Evolutionary conservation across 2,113 vertebrate genomes (phyloP), one percentile per base, ranked within the genome.

Genomic region (Panurus biarmicus): DNA sequence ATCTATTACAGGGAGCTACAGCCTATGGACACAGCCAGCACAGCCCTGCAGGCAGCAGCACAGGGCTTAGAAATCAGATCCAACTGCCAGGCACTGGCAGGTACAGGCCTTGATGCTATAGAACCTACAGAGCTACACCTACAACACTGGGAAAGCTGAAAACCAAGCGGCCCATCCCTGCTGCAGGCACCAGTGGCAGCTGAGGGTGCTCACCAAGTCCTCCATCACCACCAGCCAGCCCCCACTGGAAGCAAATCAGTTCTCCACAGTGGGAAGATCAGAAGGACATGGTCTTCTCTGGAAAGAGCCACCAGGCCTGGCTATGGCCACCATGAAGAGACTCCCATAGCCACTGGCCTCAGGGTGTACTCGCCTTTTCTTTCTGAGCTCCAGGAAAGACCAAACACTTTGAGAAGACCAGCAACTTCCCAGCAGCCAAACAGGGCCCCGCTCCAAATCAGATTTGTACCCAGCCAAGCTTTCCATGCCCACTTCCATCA

Each of bases 1-100:
- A 83, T 93, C 78, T 47, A 91, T 94, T 80, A 92, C 21, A 62
- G 22, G 64, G 54, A 93, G 61, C 87, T 31, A 38, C 87, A 94
- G 66, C 36, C 35, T 10, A 7, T 5, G 11, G 75, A 26, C 50
- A 50, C 28, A 29, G 17, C 36, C 44, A 26, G 60, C 31, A 36
- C 48, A 67, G 86, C 57, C 65, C 91, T 42, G 69, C 85, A 66
- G 67, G 76, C 86, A 93, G 86, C 86, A 90, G 67, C 66, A 56
- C 26, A 10, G 14, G 50, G 50, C 69, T 75, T 13, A 28, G 42
- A 38, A 78, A 50, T 35, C 56, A 73, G 11, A 53, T 8, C 26
- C 83, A 75, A 89, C 64, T 74, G 60, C 35, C 48, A 62, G 33
- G 28, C 36, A 10, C 1, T 0, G 45, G 35, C 35, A 50, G 24